Percentiles rank a stretch among this genome's conserved stretches.
Conservation (phyloP, 2,113 vertebrate genomes). For the Stegostoma tigrinum region DNA sequence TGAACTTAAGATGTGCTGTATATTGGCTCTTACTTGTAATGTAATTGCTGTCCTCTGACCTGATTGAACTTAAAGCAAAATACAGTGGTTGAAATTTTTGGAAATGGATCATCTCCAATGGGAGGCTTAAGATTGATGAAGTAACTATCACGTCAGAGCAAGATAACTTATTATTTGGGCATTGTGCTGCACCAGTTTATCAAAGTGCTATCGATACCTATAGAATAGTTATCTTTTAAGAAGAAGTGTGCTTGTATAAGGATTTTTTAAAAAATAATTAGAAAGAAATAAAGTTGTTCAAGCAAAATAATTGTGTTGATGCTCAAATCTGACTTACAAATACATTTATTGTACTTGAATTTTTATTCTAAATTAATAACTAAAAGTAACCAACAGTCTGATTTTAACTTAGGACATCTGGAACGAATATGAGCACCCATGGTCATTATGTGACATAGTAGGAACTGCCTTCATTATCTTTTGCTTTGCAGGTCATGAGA, state of each 20-base stretch:
- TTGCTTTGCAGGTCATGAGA: neutral
- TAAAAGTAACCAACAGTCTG: neutral
- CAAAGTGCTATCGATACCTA: neutral
- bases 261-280: neutral
- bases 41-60: neutral
- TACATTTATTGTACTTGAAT: neutral
- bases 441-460: neutral
- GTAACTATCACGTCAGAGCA: neutral
- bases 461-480: neutral
- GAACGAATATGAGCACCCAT: neutral
- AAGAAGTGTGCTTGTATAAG: neutral
- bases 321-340: neutral
- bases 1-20: neutral
- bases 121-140: conserved; percentile 15
- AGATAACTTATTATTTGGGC: neutral
- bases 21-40: neutral
- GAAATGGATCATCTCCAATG: conserved; percentile 17
- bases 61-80: neutral
- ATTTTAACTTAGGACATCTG: neutral
- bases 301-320: neutral
- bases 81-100: neutral
- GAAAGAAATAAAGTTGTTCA: neutral
- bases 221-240: neutral
- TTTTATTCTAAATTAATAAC: neutral
- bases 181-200: neutral